phyloP scores from a whole-genome alignment of 2,888 invertebrate species.

The Drosophila suboccidentalis region DNA sequence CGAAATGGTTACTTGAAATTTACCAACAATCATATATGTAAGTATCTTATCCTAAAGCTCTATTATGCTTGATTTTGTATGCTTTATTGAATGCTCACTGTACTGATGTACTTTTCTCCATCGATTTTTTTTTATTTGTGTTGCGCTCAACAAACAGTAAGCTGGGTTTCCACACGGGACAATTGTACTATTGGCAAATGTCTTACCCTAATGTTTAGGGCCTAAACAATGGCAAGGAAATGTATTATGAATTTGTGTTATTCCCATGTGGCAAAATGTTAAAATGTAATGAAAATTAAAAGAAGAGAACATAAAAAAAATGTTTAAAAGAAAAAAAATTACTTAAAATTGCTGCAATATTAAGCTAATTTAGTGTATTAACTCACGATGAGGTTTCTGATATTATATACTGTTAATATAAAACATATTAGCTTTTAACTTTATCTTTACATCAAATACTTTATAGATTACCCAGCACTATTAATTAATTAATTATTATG shows the following conservation, averaged over 20 bases:
- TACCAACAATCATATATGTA: background rate
- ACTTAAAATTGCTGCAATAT: slow-evolving; percentile 23
- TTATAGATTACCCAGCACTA: slow-evolving; percentile 23
- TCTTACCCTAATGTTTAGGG: no score
- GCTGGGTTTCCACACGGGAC: background rate
- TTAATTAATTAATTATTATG: background rate
- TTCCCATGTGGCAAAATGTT: slow-evolving; percentile 19
- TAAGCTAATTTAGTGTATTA: slow-evolving; percentile 24
- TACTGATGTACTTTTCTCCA: slow-evolving; percentile 1
- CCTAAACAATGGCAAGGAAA: slow-evolving; percentile 16
- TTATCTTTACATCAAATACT: background rate
- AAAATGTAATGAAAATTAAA: background rate
- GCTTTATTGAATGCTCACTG: slow-evolving; percentile 17
- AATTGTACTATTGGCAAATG: slow-evolving; percentile 12
- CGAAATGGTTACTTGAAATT: background rate
- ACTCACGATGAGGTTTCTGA: slow-evolving; percentile 40
- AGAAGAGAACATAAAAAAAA: slow-evolving; percentile 4
- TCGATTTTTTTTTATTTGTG: background rate
- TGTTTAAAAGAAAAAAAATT: slow-evolving; percentile 12
- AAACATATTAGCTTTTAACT: slow-evolving; percentile 3
- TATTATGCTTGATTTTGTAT: background rate
- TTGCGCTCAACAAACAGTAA: slow-evolving; percentile 15
- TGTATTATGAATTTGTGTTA: slow-evolving; percentile 23
- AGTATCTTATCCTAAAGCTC: background rate
- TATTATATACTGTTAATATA: slow-evolving; percentile 8